A percentile compares a stretch with the other conserved stretches of the same genome.
Evolutionary conservation across 2,113 vertebrate species (phyloP).

Genomic region (Motacilla alba): DNA sequence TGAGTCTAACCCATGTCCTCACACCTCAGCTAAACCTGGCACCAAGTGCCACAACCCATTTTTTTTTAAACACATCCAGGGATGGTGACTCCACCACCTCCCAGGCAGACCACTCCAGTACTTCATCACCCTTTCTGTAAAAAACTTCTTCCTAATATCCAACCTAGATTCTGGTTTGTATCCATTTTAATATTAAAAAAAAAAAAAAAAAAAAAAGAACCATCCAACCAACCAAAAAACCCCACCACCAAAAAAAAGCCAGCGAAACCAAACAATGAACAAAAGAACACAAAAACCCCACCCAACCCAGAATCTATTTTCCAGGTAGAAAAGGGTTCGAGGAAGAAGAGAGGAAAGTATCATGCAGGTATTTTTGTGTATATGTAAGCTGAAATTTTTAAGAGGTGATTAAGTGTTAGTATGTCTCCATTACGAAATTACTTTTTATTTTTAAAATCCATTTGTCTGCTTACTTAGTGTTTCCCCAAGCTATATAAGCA

Average conservation of each 20-base stretch:
- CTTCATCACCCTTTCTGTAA: background rate
- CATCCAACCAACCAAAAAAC: background rate
- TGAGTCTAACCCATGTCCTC: background rate
- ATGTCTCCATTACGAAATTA: background rate
- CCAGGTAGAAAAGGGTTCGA: background rate
- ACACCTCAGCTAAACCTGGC: background rate
- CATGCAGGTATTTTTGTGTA: background rate
- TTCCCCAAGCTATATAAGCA: background rate
- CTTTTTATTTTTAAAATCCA: background rate
- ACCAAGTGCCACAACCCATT: background rate
- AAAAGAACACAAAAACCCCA: background rate
- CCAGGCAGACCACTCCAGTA: background rate
- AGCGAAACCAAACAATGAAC: background rate
- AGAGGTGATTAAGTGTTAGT: background rate
- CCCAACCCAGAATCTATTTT: background rate
- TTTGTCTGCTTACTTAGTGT: background rate
- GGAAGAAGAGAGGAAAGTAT: background rate
- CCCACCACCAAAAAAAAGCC: background rate
- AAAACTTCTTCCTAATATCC: background rate
- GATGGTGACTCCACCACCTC: background rate
- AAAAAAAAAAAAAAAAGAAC: too few species aligned
- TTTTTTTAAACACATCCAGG: background rate
- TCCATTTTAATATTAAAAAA: background rate
- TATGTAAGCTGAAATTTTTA: background rate
- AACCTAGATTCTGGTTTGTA: background rate